Evolutionary conservation across 2,113 vertebrate genomes (phyloP).

Genomic region (Pleuronectes platessa): DNA sequence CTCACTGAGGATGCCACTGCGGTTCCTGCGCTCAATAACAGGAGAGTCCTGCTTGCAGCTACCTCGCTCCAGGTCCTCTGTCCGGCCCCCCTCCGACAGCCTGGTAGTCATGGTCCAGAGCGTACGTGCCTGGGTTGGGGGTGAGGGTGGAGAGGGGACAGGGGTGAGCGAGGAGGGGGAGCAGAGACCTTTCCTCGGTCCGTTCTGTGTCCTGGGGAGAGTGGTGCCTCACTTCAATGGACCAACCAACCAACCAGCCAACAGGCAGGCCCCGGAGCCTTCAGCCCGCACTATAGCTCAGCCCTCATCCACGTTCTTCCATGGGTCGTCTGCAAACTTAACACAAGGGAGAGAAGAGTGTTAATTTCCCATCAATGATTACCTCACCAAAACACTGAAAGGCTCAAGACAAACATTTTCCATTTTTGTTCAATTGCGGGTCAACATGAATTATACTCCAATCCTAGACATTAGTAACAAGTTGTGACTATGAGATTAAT

Average conservation of each 20-base stretch:
- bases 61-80: conserved; percentile 87
- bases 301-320: conserved; percentile 80
- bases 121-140: conserved; percentile 70
- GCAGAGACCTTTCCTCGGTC: conserved; percentile 63
- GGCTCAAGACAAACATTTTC: background rate
- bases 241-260: conserved; percentile 62
- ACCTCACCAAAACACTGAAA: background rate
- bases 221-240: conserved; percentile 65
- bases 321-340: conserved; percentile 77
- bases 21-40: conserved; percentile 91
- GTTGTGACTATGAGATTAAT: too few relatives aligned
- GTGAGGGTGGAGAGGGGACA: conserved; percentile 76
- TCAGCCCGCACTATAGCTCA: conserved; percentile 76
- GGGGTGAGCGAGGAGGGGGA: conserved; percentile 67
- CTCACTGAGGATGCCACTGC: conserved; percentile 97
- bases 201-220: conserved; percentile 72
- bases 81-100: conserved; percentile 88
- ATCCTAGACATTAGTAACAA: too few relatives aligned
- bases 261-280: conserved; percentile 79
- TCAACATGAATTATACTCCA: background rate
- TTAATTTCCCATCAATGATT: conserved; percentile 36
- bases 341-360: conserved; percentile 67
- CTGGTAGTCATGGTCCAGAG: conserved; percentile 92
- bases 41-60: conserved; percentile 84
- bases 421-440: background rate